Conservation (phyloP, 1,140 invertebrate species). For the Zaprionus taronus region DNA sequence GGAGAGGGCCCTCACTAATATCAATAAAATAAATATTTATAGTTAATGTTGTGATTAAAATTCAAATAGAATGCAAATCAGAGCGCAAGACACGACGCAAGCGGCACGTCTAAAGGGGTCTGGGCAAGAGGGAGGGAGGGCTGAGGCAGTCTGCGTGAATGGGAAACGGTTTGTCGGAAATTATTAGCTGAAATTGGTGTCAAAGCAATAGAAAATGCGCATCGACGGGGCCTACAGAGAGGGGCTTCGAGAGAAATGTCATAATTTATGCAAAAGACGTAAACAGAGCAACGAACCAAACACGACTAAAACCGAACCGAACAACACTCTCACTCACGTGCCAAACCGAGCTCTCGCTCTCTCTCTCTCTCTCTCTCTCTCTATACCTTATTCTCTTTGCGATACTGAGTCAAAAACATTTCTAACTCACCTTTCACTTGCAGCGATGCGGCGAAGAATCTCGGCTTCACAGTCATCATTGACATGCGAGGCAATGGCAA, state of each 20-base stretch:
- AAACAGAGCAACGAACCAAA: constrained; percentile 77
- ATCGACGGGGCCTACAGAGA: constrained; percentile 2
- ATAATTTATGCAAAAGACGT: constrained; percentile 80
- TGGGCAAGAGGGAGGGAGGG: background rate
- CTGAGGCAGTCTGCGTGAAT: background rate
- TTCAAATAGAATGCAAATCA: constrained; percentile 81
- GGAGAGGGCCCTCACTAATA: constrained; percentile 27
- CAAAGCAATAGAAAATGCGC: constrained; percentile 73
- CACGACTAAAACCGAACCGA: constrained; percentile 29
- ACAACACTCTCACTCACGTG: constrained; percentile 78
- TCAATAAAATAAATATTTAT: constrained; percentile 79
- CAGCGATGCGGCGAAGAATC: constrained; percentile 94
- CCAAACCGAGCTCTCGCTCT: constrained; percentile 5
- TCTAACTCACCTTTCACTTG: constrained; percentile 84
- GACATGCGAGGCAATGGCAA: constrained; percentile 95
- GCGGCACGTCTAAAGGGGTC: background rate
- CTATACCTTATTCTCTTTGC: constrained; percentile 37
- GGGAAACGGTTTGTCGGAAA: constrained; percentile 57
- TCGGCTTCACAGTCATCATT: constrained; percentile 97
- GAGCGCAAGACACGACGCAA: constrained; percentile 47
- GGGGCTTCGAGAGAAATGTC: constrained; percentile 46
- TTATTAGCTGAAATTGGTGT: constrained; percentile 80
- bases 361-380: constrained; percentile 8
- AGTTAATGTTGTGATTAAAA: constrained; percentile 75
- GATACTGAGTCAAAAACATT: constrained; percentile 12